phyloP scores from a whole-genome alignment of 2,797 vertebrate genomes.

The Falco novaeseelandiae region DNA sequence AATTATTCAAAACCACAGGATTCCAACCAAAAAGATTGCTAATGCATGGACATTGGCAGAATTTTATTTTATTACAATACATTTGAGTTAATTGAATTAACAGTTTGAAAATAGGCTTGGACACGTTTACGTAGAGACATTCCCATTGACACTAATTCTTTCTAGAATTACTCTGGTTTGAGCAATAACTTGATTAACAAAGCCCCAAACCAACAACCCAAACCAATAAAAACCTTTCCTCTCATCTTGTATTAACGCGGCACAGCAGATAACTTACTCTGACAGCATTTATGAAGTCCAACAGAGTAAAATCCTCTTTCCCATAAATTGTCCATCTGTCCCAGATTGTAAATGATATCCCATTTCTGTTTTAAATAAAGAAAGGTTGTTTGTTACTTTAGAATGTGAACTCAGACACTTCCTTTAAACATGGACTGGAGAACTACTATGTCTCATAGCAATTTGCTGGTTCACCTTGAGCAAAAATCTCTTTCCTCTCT shows the following conservation, averaged over 20 bases:
- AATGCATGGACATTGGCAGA: background rate
- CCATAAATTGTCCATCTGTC: conserved; percentile 94
- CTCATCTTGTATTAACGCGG: background rate
- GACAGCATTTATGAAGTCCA: conserved; percentile 95
- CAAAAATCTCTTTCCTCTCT: background rate
- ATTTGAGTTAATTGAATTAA: background rate
- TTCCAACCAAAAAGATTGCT: background rate
- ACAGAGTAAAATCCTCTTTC: conserved; percentile 94
- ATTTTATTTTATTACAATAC: background rate
- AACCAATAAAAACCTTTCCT: background rate
- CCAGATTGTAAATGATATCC: conserved; percentile 97
- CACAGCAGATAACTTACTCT: conserved; percentile 80
- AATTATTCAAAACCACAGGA: background rate
- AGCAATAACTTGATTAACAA: background rate
- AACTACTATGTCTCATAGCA: fast-evolving
- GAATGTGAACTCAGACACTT: background rate
- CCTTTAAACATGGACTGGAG: background rate
- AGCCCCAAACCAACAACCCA: background rate
- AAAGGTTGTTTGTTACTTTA: background rate
- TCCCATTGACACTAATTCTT: background rate
- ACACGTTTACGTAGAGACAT: background rate
- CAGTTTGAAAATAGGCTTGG: background rate
- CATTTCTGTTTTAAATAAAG: conserved; percentile 80
- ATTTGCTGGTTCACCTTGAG: background rate
- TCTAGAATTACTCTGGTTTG: background rate